A percentile compares a stretch with the other conserved stretches of the same genome.
Evolutionary conservation across 2,888 invertebrate species (phyloP).

Genomic region (Heliconius aoede): DNA sequence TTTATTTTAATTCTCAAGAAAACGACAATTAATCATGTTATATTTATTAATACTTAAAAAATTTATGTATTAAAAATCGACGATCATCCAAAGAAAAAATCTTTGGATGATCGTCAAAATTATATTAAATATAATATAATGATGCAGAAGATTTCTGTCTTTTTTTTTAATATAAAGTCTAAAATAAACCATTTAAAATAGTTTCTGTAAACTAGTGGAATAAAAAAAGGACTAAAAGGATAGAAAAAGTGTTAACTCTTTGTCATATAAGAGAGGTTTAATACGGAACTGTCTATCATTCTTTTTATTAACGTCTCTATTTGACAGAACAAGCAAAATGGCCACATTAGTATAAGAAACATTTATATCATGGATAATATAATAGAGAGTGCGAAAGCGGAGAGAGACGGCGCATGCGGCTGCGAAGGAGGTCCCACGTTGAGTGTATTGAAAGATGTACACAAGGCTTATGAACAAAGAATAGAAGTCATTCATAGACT

Average conservation of each 20-base stretch:
- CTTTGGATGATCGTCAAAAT: too few relatives aligned
- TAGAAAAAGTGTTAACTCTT: too few relatives aligned
- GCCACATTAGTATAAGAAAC: conserved; percentile 26
- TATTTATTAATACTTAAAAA: too few relatives aligned
- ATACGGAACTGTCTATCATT: not conserved
- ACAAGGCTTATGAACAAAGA: conserved; percentile 84
- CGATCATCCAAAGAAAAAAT: too few relatives aligned
- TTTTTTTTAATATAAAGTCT: too few relatives aligned
- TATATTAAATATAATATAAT: too few relatives aligned
- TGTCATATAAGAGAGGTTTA: not conserved
- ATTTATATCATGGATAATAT: conserved; percentile 47
- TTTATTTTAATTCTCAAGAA: conserved; percentile 20
- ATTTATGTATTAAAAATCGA: too few relatives aligned
- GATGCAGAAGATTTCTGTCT: too few relatives aligned
- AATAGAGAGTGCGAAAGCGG: conserved; percentile 55
- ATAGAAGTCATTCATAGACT: conserved; percentile 82
- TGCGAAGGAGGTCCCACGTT: conserved; percentile 64
- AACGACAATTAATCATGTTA: too few relatives aligned
- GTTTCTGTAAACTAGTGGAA: too few relatives aligned
- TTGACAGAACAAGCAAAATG: conserved; percentile 18
- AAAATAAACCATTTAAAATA: too few relatives aligned
- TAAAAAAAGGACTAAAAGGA: too few relatives aligned
- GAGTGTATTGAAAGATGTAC: conserved; percentile 84
- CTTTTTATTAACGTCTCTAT: not conserved
- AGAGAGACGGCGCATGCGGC: conserved; percentile 54